Percentiles rank a stretch among this genome's conserved stretches.
phyloP scores from a whole-genome alignment of 2,113 vertebrate genomes.

The Zosterops lateralis region DNA sequence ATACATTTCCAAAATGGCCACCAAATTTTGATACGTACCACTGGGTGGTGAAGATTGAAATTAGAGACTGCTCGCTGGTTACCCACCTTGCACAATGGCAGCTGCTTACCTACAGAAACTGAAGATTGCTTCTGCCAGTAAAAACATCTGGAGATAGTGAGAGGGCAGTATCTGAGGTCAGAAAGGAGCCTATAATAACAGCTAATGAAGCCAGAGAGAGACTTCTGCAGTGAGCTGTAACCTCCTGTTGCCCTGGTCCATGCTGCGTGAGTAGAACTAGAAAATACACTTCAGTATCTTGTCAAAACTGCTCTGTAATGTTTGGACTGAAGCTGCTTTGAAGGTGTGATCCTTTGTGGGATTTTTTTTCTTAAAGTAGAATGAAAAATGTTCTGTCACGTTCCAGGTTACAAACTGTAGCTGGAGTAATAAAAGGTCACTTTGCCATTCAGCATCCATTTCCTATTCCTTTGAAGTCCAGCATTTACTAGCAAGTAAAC shows the following conservation, averaged over 20 bases:
- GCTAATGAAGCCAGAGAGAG: neutral
- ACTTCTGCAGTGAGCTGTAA: neutral
- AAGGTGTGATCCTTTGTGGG: neutral
- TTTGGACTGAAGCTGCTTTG: slow-evolving; percentile 1
- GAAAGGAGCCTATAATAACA: neutral
- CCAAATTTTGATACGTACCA: neutral
- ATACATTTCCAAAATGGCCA: neutral
- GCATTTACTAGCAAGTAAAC: slow-evolving; percentile 42
- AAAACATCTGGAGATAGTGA: neutral
- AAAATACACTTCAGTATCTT: neutral
- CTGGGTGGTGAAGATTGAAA: neutral
- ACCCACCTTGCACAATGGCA: neutral
- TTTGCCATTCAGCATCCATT: slow-evolving; percentile 62
- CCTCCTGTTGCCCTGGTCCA: neutral
- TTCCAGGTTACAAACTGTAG: slow-evolving; percentile 53
- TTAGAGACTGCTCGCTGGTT: neutral
- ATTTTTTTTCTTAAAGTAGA: neutral
- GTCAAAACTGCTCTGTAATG: neutral
- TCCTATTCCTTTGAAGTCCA: slow-evolving; percentile 61
- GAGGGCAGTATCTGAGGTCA: neutral
- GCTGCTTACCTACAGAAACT: rapidly evolving
- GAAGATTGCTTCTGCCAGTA: neutral
- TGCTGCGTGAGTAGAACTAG: neutral
- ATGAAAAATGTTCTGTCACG: slow-evolving; percentile 50
- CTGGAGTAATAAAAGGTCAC: slow-evolving; percentile 57